Percentiles rank a stretch among this genome's conserved stretches.
Evolutionary conservation across 2,888 invertebrate species (phyloP).

Genomic region (Lasioglossum vierecki): DNA sequence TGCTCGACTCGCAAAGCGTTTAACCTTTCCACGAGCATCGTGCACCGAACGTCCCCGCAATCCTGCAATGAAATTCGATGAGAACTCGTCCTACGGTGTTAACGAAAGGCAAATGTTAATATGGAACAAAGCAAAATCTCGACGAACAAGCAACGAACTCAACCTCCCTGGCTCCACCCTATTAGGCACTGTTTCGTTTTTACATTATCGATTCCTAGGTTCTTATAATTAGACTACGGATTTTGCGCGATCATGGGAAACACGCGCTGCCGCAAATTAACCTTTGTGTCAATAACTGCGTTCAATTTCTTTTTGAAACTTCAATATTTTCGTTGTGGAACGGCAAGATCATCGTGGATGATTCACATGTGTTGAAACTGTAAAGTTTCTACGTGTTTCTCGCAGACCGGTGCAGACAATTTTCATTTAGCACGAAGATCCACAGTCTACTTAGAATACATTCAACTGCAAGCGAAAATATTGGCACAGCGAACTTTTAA

Average conservation of each 20-base stretch:
- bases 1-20: slow-evolving; percentile 13
- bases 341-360: too few species aligned
- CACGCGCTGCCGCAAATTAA: too few species aligned
- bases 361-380: too few species aligned
- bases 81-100: slow-evolving; percentile 5
- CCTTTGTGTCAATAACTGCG: too few species aligned
- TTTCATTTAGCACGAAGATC: background rate
- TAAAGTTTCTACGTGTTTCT: background rate
- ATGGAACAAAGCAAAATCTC: background rate
- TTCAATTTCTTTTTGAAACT: too few species aligned
- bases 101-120: background rate
- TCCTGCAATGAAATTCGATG: background rate
- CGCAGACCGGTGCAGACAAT: background rate
- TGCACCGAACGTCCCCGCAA: background rate
- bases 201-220: too few species aligned
- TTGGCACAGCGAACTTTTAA: background rate
- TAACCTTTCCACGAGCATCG: slow-evolving; percentile 26
- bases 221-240: too few species aligned
- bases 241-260: too few species aligned
- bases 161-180: background rate
- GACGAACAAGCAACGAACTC: background rate
- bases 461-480: background rate
- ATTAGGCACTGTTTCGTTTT: background rate
- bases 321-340: too few species aligned
- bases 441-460: background rate